phyloP scores from a whole-genome alignment of 2,797 vertebrate genomes.

The Lepilemur ruficaudatus region DNA sequence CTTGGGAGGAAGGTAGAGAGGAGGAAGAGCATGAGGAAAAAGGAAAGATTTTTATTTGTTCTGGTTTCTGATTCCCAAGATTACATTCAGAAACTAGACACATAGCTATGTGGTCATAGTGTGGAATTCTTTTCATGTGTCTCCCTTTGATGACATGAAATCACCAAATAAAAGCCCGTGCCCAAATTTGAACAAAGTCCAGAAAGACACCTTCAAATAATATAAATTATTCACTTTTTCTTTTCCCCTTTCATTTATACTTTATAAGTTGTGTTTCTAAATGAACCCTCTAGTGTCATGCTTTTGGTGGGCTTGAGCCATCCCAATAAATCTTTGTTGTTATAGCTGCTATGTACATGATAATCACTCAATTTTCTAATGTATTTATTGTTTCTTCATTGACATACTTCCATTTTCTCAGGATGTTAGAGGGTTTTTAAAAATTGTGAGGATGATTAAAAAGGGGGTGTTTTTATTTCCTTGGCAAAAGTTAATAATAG shows the following conservation, averaged over 20 bases:
- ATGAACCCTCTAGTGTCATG: not conserved
- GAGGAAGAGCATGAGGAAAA: not conserved
- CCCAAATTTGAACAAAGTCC: constrained; percentile 21
- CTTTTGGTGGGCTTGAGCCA: not conserved
- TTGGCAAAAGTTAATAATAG: not conserved
- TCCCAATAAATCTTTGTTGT: not conserved
- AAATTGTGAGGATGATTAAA: not conserved
- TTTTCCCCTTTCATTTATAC: not conserved
- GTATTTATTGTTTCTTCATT: not conserved
- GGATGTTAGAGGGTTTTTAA: not conserved
- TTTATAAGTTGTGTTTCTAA: not conserved
- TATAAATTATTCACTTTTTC: not conserved
- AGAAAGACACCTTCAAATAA: not conserved
- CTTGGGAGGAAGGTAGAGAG: not conserved
- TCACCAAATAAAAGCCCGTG: not conserved
- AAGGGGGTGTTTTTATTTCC: not conserved
- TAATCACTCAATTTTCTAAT: not conserved
- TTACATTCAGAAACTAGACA: constrained; percentile 1
- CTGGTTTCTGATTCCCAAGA: constrained; percentile 42
- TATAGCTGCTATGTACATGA: not conserved
- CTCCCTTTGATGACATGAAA: constrained; percentile 19
- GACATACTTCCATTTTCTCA: not conserved
- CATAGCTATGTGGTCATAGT: not conserved
- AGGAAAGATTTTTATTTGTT: not conserved
- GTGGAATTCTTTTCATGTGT: not conserved